phyloP scores from a whole-genome alignment of 1,140 invertebrate genomes.

The Drosophila paulistorum region DNA sequence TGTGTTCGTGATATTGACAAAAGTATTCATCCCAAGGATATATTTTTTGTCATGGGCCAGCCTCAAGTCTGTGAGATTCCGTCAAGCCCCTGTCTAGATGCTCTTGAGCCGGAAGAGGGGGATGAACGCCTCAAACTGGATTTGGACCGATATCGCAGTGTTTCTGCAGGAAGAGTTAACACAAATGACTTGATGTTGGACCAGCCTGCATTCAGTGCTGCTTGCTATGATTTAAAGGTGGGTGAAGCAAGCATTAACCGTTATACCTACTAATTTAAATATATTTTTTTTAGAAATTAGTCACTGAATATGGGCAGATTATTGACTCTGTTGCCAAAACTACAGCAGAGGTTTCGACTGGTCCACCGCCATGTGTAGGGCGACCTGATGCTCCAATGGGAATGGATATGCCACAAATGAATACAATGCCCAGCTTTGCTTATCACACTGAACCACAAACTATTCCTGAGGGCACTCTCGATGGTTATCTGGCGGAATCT shows the following conservation, averaged over 20 bases:
- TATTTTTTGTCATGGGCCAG: conserved; percentile 58
- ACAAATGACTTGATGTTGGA: conserved; percentile 23
- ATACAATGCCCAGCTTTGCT: conserved; percentile 29
- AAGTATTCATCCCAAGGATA: conserved; percentile 51
- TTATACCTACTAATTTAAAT: not conserved
- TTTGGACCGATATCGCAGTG: conserved; percentile 41
- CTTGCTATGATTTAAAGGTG: conserved; percentile 56
- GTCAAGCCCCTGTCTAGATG: conserved; percentile 35
- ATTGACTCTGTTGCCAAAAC: conserved; percentile 38
- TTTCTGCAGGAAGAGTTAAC: not conserved
- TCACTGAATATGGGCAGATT: conserved; percentile 46
- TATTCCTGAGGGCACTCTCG: too few relatives aligned
- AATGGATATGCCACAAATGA: not conserved
- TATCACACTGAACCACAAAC: not conserved
- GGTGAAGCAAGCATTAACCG: not conserved
- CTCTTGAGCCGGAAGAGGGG: conserved; percentile 22
- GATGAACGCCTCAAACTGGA: conserved; percentile 47
- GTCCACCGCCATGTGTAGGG: conserved; percentile 24
- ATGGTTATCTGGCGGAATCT: too few relatives aligned
- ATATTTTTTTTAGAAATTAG: conserved; percentile 44
- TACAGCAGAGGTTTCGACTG: not conserved
- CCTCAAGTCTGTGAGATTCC: conserved; percentile 32
- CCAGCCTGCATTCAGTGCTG: conserved; percentile 24
- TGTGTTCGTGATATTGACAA: conserved; percentile 30
- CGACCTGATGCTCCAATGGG: conserved; percentile 1